Percentiles rank a stretch among this genome's conserved stretches.
Conservation (phyloP, 2,797 vertebrate genomes). For the Trichosurus vulpecula region DNA sequence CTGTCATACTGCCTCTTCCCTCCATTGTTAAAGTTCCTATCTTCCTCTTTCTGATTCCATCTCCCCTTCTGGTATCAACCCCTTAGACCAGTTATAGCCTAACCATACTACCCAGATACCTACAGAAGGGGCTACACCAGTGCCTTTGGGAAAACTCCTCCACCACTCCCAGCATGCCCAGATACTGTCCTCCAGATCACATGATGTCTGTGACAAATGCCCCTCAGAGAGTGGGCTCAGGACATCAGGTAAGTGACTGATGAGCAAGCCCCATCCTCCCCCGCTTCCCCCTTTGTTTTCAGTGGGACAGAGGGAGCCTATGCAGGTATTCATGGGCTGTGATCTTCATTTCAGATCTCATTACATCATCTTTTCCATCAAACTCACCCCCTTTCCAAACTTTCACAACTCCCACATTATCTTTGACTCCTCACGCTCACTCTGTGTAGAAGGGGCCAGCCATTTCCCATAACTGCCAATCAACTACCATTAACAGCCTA, state of each 20-base stretch:
- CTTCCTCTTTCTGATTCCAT: too few species aligned
- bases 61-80: background rate
- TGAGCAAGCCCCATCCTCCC: background rate
- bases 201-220: background rate
- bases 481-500: background rate
- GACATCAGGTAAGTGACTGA: background rate
- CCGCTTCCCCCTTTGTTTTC: background rate
- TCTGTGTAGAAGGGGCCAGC: background rate
- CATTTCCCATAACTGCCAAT: background rate
- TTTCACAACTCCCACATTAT: background rate
- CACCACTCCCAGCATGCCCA: background rate
- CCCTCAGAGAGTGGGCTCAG: background rate
- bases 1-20: background rate
- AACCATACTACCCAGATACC: background rate
- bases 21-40: too few species aligned
- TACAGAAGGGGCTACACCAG: background rate
- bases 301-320: background rate
- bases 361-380: too few species aligned
- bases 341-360: background rate
- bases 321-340: background rate
- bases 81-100: background rate
- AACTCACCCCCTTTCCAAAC: too few species aligned
- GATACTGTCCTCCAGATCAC: background rate
- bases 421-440: background rate
- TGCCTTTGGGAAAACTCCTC: background rate